Evolutionary conservation across 2,888 invertebrate genomes (phyloP).

Genomic region (Autographa pulchrina): DNA sequence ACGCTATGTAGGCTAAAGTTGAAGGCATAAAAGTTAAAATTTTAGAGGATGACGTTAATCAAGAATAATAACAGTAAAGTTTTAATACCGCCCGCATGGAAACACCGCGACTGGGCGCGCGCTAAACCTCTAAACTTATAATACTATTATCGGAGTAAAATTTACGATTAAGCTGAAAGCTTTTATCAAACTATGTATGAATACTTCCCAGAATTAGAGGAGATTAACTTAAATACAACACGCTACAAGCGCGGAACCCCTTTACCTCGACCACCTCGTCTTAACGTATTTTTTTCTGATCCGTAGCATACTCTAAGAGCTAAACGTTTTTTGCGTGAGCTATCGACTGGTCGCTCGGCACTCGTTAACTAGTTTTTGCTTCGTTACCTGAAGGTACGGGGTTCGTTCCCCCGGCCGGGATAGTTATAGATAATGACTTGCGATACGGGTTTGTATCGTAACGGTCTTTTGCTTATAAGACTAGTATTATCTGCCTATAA

Average conservation of each 20-base stretch:
- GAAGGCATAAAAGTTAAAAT: neutral
- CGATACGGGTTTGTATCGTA: constrained; percentile 35
- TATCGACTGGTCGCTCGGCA: constrained; percentile 30
- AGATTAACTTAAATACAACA: neutral
- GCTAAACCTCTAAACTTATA: neutral
- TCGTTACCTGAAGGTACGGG: constrained; percentile 44
- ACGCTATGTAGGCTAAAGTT: neutral
- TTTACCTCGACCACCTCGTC: neutral
- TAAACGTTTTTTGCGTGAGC: constrained; percentile 38
- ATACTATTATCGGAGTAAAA: neutral
- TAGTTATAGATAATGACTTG: constrained; percentile 48
- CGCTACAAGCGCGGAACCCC: constrained; percentile 35
- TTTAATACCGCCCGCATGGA: neutral
- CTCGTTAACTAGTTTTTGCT: constrained; percentile 50
- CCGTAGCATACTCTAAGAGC: constrained; percentile 30
- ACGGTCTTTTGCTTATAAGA: constrained; percentile 33
- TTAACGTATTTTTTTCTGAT: constrained; percentile 26
- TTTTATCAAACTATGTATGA: neutral
- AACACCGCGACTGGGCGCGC: neutral
- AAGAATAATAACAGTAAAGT: constrained; percentile 2
- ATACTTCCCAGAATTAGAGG: neutral
- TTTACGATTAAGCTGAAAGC: neutral
- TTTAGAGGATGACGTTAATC: constrained; percentile 2
- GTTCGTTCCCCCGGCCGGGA: constrained; percentile 53
- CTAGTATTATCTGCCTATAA: neutral